A percentile compares a stretch with the other conserved stretches of the same genome.
Evolutionary conservation across 2,113 vertebrate genomes (phyloP).

Genomic region (Podocnemis expansa): DNA sequence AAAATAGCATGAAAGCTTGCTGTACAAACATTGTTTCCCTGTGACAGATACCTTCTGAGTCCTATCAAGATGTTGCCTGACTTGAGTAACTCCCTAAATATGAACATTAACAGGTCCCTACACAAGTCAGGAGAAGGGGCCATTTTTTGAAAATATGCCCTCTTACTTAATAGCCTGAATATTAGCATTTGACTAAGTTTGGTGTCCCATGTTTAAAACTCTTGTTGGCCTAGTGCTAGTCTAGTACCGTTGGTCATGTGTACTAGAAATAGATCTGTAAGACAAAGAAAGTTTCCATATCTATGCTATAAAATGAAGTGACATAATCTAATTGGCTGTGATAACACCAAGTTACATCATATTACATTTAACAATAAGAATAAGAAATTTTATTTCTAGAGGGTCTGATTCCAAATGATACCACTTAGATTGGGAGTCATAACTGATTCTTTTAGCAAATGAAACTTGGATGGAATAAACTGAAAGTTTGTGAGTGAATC

Average conservation of each 20-base stretch:
- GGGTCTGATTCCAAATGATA: neutral
- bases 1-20: neutral
- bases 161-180: neutral
- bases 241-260: accelerated
- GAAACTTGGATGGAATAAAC: neutral
- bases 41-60: neutral
- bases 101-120: neutral
- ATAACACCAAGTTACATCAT: neutral
- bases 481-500: neutral
- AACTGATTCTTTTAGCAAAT: neutral
- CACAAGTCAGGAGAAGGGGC: neutral
- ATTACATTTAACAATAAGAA: neutral
- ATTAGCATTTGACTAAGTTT: neutral
- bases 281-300: accelerated
- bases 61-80: neutral
- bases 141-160: neutral
- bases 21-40: neutral
- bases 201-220: neutral
- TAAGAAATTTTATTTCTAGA: neutral
- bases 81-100: neutral
- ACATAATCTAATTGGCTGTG: neutral
- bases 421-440: neutral
- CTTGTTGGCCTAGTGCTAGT: too few species aligned
- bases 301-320: neutral
- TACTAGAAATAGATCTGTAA: neutral